Percentiles rank a stretch among this genome's conserved stretches.
Conservation (phyloP, 1,140 invertebrate genomes). For the Theocolax elegans region DNA sequence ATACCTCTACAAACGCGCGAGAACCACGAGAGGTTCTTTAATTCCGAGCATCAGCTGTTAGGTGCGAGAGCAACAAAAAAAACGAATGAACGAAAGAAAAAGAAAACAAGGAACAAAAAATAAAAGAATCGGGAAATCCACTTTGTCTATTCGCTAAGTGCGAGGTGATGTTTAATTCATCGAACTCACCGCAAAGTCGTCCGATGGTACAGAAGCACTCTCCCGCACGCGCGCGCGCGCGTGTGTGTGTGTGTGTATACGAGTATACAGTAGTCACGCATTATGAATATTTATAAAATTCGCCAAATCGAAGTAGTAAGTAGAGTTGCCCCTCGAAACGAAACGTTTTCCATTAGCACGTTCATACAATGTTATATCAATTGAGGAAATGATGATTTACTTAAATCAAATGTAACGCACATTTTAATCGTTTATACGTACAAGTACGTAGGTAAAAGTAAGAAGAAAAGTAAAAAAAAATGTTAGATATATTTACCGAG, state of each 20-base stretch:
- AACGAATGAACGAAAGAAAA: background rate
- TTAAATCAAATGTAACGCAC: no score
- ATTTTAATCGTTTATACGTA: no score
- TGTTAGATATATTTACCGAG: no score
- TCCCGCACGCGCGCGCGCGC: no score
- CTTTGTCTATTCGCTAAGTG: conserved; percentile 25
- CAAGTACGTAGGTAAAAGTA: no score
- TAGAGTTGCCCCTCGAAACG: no score
- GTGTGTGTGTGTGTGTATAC: no score
- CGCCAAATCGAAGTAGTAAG: background rate
- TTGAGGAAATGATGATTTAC: no score
- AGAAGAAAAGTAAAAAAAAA: no score
- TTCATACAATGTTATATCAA: no score
- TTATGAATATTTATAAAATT: conserved; percentile 34
- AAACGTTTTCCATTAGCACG: no score
- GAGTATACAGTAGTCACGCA: background rate
- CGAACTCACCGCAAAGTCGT: background rate
- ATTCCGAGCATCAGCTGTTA: background rate
- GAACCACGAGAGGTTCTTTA: background rate
- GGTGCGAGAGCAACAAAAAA: background rate
- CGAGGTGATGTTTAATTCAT: conserved; percentile 35
- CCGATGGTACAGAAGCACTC: background rate
- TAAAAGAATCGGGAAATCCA: background rate
- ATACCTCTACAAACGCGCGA: no score
- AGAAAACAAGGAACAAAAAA: background rate